These are phyloP conservation scores for Mythimna vitellina DNA, from an alignment of 2,888 invertebrate genomes.

Conservation along the genomic window DNA sequence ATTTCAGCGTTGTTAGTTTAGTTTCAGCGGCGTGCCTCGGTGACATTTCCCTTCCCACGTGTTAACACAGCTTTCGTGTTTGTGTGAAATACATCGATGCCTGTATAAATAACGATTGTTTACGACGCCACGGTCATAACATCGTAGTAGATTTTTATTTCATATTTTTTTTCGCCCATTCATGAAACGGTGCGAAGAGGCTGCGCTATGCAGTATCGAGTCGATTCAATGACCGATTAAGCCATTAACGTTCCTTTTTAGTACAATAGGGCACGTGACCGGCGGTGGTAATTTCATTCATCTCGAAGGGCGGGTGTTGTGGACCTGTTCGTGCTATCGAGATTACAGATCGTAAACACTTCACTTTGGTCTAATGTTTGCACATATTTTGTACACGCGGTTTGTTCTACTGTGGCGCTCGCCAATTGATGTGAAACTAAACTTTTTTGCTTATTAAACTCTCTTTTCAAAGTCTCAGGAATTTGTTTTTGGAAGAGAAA, in stretches of 20 bases:
- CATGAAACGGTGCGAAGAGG: slow-evolving; percentile 82
- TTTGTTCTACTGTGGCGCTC: slow-evolving; percentile 4
- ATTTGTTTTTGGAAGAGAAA: slow-evolving; percentile 5
- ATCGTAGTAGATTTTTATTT: slow-evolving; percentile 76
- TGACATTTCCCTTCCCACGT: slow-evolving; percentile 61
- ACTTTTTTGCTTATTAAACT: neutral
- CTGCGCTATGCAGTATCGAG: slow-evolving; percentile 77
- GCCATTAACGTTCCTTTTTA: slow-evolving; percentile 81
- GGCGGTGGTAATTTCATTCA: slow-evolving; percentile 82
- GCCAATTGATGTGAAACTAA: neutral
- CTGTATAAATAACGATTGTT: slow-evolving; percentile 75
- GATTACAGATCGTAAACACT: slow-evolving; percentile 57
- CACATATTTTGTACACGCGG: slow-evolving; percentile 14
- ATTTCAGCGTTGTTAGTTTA: slow-evolving; percentile 52
- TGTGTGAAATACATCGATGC: slow-evolving; percentile 62
- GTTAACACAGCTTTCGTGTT: slow-evolving; percentile 58
- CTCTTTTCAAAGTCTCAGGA: slow-evolving; percentile 1
- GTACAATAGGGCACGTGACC: slow-evolving; percentile 86
- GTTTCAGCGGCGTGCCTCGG: slow-evolving; percentile 38
- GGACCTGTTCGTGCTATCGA: slow-evolving; percentile 56
- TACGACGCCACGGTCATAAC: slow-evolving; percentile 75
- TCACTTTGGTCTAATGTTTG: slow-evolving; percentile 61
- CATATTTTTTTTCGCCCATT: slow-evolving; percentile 83
- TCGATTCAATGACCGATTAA: slow-evolving; percentile 86
- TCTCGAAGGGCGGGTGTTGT: slow-evolving; percentile 74